Percentiles rank a stretch among this genome's conserved stretches.
phyloP scores from a whole-genome alignment of 35 echinoderm and acorn worm species.

The Apostichopus japonicus region DNA sequence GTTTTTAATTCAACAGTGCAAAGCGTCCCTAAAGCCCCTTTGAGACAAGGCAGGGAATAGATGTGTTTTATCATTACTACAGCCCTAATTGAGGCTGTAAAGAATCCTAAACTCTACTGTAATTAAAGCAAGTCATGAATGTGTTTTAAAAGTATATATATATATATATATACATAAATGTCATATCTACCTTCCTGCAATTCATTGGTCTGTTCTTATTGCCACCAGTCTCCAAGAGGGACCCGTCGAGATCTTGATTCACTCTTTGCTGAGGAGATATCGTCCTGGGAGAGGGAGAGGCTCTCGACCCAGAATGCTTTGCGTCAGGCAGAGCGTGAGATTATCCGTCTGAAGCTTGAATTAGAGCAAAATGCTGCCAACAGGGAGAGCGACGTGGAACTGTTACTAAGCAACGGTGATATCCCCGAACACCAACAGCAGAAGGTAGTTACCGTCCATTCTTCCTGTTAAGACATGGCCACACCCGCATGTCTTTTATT shows the following conservation, averaged over 20 bases:
- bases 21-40: no score
- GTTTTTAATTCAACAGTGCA: no score
- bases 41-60: no score
- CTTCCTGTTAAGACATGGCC: no score
- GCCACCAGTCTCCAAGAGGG: slow-evolving; percentile 47
- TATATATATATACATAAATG: no score
- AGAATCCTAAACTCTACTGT: no score
- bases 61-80: no score
- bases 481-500: no score
- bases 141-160: no score
- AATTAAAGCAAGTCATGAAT: no score
- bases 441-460: slow-evolving; percentile 53
- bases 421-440: slow-evolving; percentile 70
- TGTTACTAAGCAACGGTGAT: slow-evolving; percentile 52
- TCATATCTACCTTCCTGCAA: no score
- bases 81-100: no score
- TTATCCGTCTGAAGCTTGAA: slow-evolving; percentile 78
- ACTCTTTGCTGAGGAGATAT: slow-evolving; percentile 70
- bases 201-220: neutral
- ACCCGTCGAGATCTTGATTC: slow-evolving; percentile 14
- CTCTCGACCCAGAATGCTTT: slow-evolving; percentile 74
- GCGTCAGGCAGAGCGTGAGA: slow-evolving; percentile 81
- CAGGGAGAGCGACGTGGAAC: slow-evolving; percentile 47
- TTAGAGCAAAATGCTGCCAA: slow-evolving; percentile 65
- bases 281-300: slow-evolving; percentile 78